A percentile compares a stretch with the other conserved stretches of the same genome.
Conservation (phyloP, 2,797 vertebrate genomes). For the Scleropages formosus region DNA sequence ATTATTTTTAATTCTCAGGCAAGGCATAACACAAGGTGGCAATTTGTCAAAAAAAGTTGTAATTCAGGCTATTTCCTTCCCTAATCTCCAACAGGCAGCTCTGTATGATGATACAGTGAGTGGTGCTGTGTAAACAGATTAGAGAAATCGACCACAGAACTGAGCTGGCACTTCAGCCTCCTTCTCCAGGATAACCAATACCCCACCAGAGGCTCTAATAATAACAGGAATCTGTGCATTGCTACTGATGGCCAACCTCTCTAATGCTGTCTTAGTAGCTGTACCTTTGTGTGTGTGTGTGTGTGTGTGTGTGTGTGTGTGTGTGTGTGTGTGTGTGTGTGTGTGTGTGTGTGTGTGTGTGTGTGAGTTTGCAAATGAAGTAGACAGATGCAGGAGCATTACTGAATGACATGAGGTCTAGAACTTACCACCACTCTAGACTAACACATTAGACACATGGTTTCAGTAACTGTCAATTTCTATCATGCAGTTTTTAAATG, state of each 20-base stretch:
- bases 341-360: slow-evolving; percentile 23
- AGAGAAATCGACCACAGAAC: too few relatives aligned
- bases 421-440: not conserved
- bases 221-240: not conserved
- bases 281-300: not conserved
- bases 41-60: too few relatives aligned
- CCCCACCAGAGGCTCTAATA: not conserved
- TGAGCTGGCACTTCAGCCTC: too few relatives aligned
- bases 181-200: not conserved
- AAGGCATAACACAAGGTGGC: too few relatives aligned
- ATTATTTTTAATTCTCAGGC: too few relatives aligned
- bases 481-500: too few relatives aligned
- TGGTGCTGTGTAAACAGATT: too few relatives aligned
- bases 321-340: slow-evolving; percentile 19
- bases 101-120: too few relatives aligned
- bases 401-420: slow-evolving; percentile 18
- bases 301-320: slow-evolving; percentile 23
- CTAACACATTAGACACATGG: not conserved
- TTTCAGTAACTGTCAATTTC: too few relatives aligned
- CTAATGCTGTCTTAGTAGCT: not conserved
- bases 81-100: too few relatives aligned
- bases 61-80: too few relatives aligned
- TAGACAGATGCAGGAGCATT: slow-evolving; percentile 11
- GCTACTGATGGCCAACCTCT: not conserved
- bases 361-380: slow-evolving; percentile 11